Evolutionary conservation across 2,888 invertebrate species (phyloP).

Genomic region (Ophraella communa): DNA sequence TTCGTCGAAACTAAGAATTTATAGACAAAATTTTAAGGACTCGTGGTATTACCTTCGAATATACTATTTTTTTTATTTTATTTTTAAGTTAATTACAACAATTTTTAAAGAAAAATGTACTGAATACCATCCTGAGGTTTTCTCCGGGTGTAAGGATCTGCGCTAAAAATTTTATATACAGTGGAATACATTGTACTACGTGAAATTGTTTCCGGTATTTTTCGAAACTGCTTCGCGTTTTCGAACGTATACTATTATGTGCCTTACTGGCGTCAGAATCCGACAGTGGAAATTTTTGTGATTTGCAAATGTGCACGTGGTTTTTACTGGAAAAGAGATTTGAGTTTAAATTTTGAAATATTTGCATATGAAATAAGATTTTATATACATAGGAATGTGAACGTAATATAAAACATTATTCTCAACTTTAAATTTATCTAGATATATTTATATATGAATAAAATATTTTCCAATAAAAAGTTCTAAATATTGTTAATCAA

Average conservation of each 20-base stretch:
- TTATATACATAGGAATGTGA: neutral
- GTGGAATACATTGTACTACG: slow-evolving; percentile 6
- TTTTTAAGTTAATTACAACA: neutral
- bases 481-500: too few species aligned
- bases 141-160: neutral
- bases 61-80: too few species aligned
- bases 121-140: neutral
- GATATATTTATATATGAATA: too few species aligned
- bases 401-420: too few species aligned
- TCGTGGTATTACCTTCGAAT: too few species aligned
- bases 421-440: too few species aligned
- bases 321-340: neutral
- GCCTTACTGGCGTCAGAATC: neutral
- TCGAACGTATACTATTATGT: slow-evolving; percentile 17
- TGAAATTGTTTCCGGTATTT: slow-evolving; percentile 19
- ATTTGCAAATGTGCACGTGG: slow-evolving; percentile 1
- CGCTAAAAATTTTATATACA: neutral
- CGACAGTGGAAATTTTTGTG: neutral
- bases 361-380: neutral
- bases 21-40: too few species aligned
- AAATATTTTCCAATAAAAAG: too few species aligned
- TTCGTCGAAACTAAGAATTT: too few species aligned
- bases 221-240: slow-evolving; percentile 14
- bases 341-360: neutral
- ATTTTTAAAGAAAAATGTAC: neutral